Evolutionary conservation across 2,888 invertebrate genomes (phyloP).

Genomic region (Pocota personata): DNA sequence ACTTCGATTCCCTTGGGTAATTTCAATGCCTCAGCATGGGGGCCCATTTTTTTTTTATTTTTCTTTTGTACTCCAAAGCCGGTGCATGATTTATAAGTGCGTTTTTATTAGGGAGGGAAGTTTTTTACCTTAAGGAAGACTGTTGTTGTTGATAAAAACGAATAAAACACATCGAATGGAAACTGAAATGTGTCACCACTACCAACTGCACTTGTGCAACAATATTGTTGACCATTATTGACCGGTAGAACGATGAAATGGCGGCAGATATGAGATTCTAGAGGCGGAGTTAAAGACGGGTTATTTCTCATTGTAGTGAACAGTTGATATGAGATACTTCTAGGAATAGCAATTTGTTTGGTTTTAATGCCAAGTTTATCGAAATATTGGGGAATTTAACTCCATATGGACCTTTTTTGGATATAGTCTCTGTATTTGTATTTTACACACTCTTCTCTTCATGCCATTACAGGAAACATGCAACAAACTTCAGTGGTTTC

Average conservation of each 20-base stretch:
- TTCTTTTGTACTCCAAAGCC: slow-evolving; percentile 26
- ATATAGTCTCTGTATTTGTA: too few relatives aligned
- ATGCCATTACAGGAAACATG: too few relatives aligned
- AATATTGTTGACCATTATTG: slow-evolving; percentile 44
- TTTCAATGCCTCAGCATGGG: slow-evolving; percentile 71
- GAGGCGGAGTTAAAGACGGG: slow-evolving; percentile 55
- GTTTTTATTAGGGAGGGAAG: slow-evolving; percentile 54
- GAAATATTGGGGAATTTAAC: too few relatives aligned
- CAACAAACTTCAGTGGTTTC: too few relatives aligned
- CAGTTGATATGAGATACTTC: too few relatives aligned
- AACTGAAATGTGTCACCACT: slow-evolving; percentile 67
- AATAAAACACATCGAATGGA: slow-evolving; percentile 18
- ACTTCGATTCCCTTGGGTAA: slow-evolving; percentile 62
- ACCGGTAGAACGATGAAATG: slow-evolving; percentile 47
- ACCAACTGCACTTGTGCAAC: slow-evolving; percentile 57
- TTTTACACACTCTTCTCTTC: too few relatives aligned
- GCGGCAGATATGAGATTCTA: slow-evolving; percentile 31
- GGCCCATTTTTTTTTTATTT: slow-evolving; percentile 19
- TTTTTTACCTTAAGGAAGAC: background rate
- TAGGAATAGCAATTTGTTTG: too few relatives aligned
- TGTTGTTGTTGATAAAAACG: slow-evolving; percentile 13
- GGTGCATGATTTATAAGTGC: slow-evolving; percentile 69
- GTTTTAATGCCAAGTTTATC: too few relatives aligned
- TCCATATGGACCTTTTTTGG: too few relatives aligned
- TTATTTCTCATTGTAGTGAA: too few relatives aligned